Evolutionary conservation across 2,113 vertebrate species (phyloP), one percentile per base, ranked within the genome.

Genomic region (Physeter macrocephalus): DNA sequence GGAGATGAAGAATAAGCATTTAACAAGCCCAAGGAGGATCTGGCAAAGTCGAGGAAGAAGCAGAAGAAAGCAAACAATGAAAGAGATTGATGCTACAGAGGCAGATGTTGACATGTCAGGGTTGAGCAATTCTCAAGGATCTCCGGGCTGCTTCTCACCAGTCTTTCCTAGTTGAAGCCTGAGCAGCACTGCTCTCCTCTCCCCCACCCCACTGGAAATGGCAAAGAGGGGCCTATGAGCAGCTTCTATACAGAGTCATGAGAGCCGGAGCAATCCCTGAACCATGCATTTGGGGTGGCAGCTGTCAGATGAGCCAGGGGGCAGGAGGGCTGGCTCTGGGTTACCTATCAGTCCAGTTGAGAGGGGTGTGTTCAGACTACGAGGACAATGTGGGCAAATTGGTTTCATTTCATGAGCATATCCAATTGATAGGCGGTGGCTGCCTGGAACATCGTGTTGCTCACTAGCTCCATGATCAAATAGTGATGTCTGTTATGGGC

Each of bases 51-150:
- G 18, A 0, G 0, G 43, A 66, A 43, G 54, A 52, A 57, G 39
- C 1, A 64, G 29, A 59, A 77, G 31, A 57, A 71, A 87, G 23
- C 36, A 81, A 72, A 84, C 52, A 93, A 2, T 23, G 39, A 36
- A 85, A 41, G 23, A n/a, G 29, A 75, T 41, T 2, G n/a, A 27
- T 1, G 23, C 9, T 29, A 1, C 29, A 21, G 77, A 66, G 11
- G 46, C 25, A 25, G 31, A 57, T 18, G 14, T 2, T 59, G 27
- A 54, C 85, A 36, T 8, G 27, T 25, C 66, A 31, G n/a, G 15
- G 13, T 5, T 25, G 46, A n/a, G 31, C 1, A 12, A 39, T n/a
- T 49, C 43, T 62, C 34, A 3, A 29, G 5, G 0, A 0, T 29
- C 72, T 31, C 11, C 11, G 31, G 25, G 3, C 3, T 85, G 36